Evolutionary conservation across 2,113 vertebrate species (phyloP).

Genomic region (Cyprinodon variegatus): DNA sequence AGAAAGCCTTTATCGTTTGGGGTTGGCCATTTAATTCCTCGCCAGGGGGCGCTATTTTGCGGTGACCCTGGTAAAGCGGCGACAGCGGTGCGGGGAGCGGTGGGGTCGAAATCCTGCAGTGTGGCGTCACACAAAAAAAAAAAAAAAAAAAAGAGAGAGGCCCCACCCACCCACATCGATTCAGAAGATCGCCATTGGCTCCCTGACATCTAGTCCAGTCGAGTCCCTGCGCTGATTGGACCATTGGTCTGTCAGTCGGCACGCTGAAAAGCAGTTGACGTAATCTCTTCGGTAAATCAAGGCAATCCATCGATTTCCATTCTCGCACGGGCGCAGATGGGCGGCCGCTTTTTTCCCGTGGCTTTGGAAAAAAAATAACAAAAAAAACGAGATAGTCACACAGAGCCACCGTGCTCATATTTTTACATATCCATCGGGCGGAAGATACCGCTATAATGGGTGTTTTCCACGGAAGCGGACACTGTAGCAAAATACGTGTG

Average conservation of each 20-base stretch:
- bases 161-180: constrained; percentile 14
- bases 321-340: constrained; percentile 56
- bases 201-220: constrained; percentile 8
- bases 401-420: constrained; percentile 12
- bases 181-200: constrained; percentile 58
- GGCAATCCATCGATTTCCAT: constrained; percentile 73
- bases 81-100: constrained; percentile 62
- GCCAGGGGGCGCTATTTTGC: constrained; percentile 62
- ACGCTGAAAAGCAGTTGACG: constrained; percentile 77
- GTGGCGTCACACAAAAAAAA: constrained; percentile 76
- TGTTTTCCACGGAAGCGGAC: constrained; percentile 67
- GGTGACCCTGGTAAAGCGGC: constrained; percentile 47
- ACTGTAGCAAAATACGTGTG: constrained; percentile 54
- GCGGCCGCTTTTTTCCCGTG: constrained; percentile 45
- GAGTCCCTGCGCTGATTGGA: constrained; percentile 55
- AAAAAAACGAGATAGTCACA: constrained; percentile 29
- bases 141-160: background rate
- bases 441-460: constrained; percentile 76
- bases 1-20: background rate
- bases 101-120: constrained; percentile 82
- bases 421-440: constrained; percentile 39
- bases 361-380: background rate
- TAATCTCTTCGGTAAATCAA: constrained; percentile 82
- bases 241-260: constrained; percentile 42
- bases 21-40: background rate